Evolutionary conservation across 2,888 invertebrate genomes (phyloP).

Genomic region (Geophilus truncorum): DNA sequence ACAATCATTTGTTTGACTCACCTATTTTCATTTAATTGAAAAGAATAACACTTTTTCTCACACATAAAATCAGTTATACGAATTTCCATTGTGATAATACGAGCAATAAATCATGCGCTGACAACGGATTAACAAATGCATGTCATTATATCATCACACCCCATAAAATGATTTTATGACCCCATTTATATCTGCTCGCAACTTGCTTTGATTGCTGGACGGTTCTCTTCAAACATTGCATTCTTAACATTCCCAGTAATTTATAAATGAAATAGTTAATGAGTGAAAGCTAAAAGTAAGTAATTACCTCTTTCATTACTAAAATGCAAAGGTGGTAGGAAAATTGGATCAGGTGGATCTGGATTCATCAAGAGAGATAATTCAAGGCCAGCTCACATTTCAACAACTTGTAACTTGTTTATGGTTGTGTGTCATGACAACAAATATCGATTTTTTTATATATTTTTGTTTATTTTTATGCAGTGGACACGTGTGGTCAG

Average conservation of each 20-base stretch:
- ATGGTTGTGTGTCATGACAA: background rate
- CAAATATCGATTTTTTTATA: background rate
- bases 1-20: no score
- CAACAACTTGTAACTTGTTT: background rate
- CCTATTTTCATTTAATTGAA: no score
- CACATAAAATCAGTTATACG: no score
- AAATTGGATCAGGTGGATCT: background rate
- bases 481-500: background rate
- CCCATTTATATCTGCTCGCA: background rate
- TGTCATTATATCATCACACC: background rate
- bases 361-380: background rate
- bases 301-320: background rate
- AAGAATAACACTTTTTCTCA: no score
- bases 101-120: background rate
- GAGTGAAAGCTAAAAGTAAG: background rate
- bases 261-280: no score
- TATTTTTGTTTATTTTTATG: no score
- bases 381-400: background rate
- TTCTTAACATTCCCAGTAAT: no score
- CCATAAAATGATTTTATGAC: background rate
- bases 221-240: background rate
- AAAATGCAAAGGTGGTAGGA: background rate
- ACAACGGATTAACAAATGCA: background rate
- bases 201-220: background rate
- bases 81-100: no score